Evolutionary conservation across 2,113 vertebrate genomes (phyloP).

Genomic region (Lota lota): DNA sequence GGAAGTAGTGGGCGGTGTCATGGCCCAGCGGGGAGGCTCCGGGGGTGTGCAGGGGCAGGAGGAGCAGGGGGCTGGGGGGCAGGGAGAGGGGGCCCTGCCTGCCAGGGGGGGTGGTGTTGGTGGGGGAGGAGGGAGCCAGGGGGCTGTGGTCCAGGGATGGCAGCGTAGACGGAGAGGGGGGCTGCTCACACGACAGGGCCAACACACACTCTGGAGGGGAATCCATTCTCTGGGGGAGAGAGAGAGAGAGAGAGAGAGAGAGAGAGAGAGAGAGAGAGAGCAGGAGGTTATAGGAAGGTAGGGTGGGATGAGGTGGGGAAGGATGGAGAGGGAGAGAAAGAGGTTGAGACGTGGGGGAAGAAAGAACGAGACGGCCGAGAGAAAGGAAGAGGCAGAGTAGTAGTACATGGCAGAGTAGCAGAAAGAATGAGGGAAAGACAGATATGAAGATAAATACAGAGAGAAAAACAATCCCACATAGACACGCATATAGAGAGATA

Average conservation of each 20-base stretch:
- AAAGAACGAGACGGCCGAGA: background rate
- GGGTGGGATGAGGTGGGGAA: background rate
- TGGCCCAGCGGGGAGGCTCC: constrained; percentile 57
- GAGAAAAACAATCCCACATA: too few species aligned
- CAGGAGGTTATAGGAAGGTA: constrained; percentile 6
- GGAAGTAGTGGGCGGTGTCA: constrained; percentile 54
- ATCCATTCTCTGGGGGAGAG: constrained; percentile 74
- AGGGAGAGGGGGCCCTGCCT: constrained; percentile 33
- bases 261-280: background rate
- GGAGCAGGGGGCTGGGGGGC: constrained; percentile 40
- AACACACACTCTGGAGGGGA: constrained; percentile 76
- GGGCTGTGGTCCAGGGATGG: constrained; percentile 76
- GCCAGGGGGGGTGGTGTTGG: constrained; percentile 7
- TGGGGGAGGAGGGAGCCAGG: constrained; percentile 49
- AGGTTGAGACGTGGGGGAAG: constrained; percentile 6
- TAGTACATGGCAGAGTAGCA: background rate
- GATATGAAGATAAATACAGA: too few species aligned
- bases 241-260: constrained; percentile 16
- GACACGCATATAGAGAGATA: too few species aligned
- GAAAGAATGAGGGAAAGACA: background rate
- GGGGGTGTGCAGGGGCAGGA: constrained; percentile 54
- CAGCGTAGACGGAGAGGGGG: constrained; percentile 65
- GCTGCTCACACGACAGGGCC: constrained; percentile 72
- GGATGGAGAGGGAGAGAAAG: background rate
- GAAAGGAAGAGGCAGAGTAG: background rate